Base-by-base conservation (phyloP, 2,797 vertebrate genomes). In the Okamejei kenojei region DNA sequence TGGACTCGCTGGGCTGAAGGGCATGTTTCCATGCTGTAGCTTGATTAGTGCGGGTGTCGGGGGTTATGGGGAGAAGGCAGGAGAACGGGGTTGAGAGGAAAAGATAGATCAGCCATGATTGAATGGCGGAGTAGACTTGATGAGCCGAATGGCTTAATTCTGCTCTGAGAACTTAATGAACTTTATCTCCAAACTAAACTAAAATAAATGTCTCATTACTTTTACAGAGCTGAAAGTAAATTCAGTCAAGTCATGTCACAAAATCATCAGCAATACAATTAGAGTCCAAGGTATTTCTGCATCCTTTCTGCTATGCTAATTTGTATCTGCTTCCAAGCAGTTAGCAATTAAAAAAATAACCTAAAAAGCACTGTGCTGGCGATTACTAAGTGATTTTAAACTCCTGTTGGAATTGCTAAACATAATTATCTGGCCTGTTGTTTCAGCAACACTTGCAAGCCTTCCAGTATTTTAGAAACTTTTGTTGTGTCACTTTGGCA, bases 251-350 rank as follows among this genome's bases (percentile, higher is more conserved):
- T 94, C 95, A 96, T 96, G 95, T 94, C 93, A 94, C 94, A 95
- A 94, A 95, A 95, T 97, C 96, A 97, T 95, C 96, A 96, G 96
- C 96, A 95, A 97, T 96, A 95, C 96, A 97, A 95, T 95, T 97
- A 96, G 98, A 98, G 98, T 98, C 96, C 96, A 95, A 94, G 65
- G 79, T 95, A 96, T 96, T 96, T 95, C 95, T 95, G 96, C 96
- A 95, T 95, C 96, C 96, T 96, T 96, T 97, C 96, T 95, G 96
- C 95, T 94, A 93, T 95, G 95, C 95, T 93, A 84, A 88, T 26
- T 77, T 26, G 94, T 94, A 94, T 94, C 96, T 97, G 95, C 95
- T 95, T 96, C 94, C 94, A 94, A 95, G 95, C 1, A 35, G 94
- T 94, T 95, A 95, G 96, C 94, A 94, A 94, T 95, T 95, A 94